Conservation (phyloP, 1,140 invertebrate species). For the Zaprionus capensis region DNA sequence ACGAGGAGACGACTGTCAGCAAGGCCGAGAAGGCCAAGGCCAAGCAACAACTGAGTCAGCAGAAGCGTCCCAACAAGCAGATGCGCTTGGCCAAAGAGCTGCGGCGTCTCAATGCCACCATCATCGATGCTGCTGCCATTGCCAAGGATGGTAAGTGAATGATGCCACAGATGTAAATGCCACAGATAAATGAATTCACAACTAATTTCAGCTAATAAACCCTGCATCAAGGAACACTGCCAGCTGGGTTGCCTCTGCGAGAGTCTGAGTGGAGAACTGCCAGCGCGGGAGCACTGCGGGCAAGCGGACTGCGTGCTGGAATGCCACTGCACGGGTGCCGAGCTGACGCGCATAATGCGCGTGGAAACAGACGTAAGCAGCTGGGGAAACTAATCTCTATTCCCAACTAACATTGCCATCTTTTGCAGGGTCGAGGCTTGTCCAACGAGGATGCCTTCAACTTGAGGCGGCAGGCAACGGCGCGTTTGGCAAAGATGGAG, state of each 20-base stretch:
- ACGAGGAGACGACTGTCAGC: slow-evolving; percentile 31
- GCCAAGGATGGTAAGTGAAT: slow-evolving; percentile 55
- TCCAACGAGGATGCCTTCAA: slow-evolving; percentile 81
- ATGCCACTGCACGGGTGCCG: slow-evolving; percentile 61
- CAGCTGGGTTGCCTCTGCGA: slow-evolving; percentile 76
- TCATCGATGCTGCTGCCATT: slow-evolving; percentile 75
- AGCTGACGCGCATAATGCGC: slow-evolving; percentile 64
- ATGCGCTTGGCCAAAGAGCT: slow-evolving; percentile 71
- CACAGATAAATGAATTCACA: neutral
- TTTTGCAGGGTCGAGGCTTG: slow-evolving; percentile 61
- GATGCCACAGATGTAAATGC: neutral
- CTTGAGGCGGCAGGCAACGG: slow-evolving; percentile 73
- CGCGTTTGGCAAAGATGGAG: slow-evolving; percentile 78
- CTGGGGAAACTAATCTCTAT: slow-evolving; percentile 9
- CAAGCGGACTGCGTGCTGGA: slow-evolving; percentile 66
- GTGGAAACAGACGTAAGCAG: slow-evolving; percentile 68
- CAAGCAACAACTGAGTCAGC: slow-evolving; percentile 26
- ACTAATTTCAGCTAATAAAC: slow-evolving; percentile 53
- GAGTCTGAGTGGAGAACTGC: slow-evolving; percentile 58
- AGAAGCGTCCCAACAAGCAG: slow-evolving; percentile 55
- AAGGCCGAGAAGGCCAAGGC: slow-evolving; percentile 20
- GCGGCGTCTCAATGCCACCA: slow-evolving; percentile 79
- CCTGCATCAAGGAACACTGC: slow-evolving; percentile 67
- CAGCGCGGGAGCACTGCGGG: slow-evolving; percentile 68
- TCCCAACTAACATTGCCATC: neutral